Evolutionary conservation across 2,113 vertebrate genomes (phyloP), one percentile per base, ranked within the genome.

Genomic region (Varanus salvator): DNA sequence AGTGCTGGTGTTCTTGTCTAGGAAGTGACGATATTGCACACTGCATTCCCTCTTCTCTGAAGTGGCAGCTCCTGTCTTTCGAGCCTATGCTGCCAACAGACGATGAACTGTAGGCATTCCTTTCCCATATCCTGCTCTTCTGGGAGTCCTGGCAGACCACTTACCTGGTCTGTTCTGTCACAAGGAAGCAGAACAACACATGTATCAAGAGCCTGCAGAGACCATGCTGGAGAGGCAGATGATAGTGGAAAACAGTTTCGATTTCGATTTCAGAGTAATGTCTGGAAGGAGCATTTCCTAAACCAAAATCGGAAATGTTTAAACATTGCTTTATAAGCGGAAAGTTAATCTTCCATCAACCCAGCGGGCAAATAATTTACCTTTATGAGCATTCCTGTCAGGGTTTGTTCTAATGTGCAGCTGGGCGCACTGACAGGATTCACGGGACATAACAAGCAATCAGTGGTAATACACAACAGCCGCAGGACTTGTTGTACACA

Each of bases 341-440:
- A 81, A 90, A 94, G 92, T 57, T 81, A 7, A 60, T 34, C 21
- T 60, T 60, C 38, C 25, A 31, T 25, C 77, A 80, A 17, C 50
- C 23, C 38, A 86, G 64, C 27, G 44, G 15, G 50, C 25, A 60
- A 80, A 89, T 89, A 60, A 89, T 93, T 34, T 93, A 19, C 92
- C 91, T 91, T 92, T 90, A 31, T 87, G 92, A 75, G 86, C 91
- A 93, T 94, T 93, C 91, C 93, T 44, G 38, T 44, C 38, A 44
- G 54, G 54, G 54, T 54, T 54, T 54, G 11, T 54, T 54, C 54
- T 54, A 54, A 54, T 54, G 54, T 54, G 54, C 54, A 54, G 54
- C 4, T 54, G 54, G 54, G 11, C 54, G 11, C 54, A 5, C 11
- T 54, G 11, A 54, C 54, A 54, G 11, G 54, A 54, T 3, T 44